Percentiles rank a stretch among this genome's conserved stretches.
These are phyloP conservation scores for Branchipolynoe longqiensis DNA, from an alignment of 2,888 invertebrate species.

Conservation along the genomic window DNA sequence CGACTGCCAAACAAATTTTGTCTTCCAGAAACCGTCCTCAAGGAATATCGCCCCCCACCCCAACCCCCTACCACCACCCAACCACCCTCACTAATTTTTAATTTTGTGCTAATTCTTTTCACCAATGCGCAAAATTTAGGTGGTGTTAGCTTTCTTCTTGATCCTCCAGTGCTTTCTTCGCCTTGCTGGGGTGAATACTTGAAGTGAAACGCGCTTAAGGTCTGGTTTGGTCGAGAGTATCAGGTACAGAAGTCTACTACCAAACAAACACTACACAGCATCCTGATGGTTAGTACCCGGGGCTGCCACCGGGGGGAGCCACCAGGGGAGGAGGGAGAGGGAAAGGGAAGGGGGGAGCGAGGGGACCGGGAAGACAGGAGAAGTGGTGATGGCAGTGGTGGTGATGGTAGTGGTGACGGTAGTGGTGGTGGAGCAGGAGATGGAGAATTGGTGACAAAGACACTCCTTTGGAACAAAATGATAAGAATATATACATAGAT, in stretches of 20 bases:
- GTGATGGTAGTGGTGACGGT: neutral
- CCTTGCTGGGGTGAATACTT: conserved; percentile 2
- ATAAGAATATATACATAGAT: neutral
- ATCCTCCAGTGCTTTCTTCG: neutral
- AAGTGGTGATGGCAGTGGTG: neutral
- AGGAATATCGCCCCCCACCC: too few relatives aligned
- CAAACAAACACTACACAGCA: conserved; percentile 20
- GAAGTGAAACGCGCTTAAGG: too few relatives aligned
- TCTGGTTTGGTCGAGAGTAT: conserved; percentile 60
- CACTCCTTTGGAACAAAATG: neutral
- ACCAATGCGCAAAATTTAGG: too few relatives aligned
- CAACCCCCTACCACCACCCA: too few relatives aligned
- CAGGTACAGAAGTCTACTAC: conserved; percentile 47
- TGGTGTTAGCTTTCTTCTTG: neutral
- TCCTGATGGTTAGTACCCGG: too few relatives aligned
- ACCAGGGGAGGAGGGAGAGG: neutral
- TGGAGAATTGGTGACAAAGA: conserved; percentile 4
- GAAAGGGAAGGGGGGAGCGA: neutral
- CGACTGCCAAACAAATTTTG: conserved; percentile 20
- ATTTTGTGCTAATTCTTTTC: too few relatives aligned
- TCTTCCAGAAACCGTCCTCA: too few relatives aligned
- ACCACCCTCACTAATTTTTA: too few relatives aligned
- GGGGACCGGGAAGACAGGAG: neutral
- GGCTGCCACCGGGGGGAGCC: too few relatives aligned
- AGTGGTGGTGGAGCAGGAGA: neutral